Evolutionary conservation across 2,797 vertebrate genomes (phyloP).

Genomic region (Ceryle rudis): DNA sequence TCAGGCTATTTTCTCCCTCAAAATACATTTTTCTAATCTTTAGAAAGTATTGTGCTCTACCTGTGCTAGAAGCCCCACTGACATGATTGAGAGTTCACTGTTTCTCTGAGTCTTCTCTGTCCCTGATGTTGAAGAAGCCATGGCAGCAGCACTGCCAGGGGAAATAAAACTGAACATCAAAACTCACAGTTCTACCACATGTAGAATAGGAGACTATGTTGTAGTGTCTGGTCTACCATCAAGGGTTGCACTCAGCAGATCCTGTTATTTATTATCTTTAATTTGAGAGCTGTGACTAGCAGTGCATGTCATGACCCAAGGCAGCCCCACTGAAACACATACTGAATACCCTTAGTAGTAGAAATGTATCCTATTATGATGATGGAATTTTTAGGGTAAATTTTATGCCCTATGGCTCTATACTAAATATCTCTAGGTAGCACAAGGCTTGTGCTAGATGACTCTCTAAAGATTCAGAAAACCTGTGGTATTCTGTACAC

Average conservation of each 20-base stretch:
- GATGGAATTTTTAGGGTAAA: background rate
- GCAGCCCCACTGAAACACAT: background rate
- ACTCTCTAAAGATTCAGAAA: background rate
- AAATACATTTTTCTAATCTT: background rate
- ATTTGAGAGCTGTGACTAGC: background rate
- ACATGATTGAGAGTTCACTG: background rate
- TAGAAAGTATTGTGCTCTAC: background rate
- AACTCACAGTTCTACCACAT: background rate
- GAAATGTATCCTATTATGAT: background rate
- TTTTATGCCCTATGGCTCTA: background rate
- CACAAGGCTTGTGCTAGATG: background rate
- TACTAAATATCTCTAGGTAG: background rate
- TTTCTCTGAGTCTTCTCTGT: background rate
- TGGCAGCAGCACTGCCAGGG: background rate
- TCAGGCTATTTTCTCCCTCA: background rate
- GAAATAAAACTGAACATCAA: background rate
- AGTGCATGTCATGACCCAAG: background rate
- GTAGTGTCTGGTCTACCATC: background rate
- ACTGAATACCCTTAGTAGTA: background rate
- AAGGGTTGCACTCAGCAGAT: background rate
- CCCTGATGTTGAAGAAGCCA: background rate
- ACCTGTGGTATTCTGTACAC: background rate
- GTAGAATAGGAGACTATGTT: background rate
- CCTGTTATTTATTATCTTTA: background rate
- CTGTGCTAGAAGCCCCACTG: background rate